Evolutionary conservation across 35 echinoderm and acorn worm genomes (phyloP).

Genomic region (Hemicentrotus pulcherrimus): DNA sequence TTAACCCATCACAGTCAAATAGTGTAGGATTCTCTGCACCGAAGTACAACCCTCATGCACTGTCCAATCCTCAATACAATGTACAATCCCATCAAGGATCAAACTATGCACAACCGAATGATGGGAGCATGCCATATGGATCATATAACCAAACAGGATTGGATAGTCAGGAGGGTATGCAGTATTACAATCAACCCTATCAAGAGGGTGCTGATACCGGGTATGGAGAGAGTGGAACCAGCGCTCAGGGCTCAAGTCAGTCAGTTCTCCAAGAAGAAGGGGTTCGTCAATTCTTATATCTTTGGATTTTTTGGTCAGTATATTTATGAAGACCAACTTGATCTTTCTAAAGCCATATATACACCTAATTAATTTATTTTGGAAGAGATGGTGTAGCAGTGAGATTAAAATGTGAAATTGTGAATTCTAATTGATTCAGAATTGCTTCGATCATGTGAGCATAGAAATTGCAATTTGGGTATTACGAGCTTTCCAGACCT

Average conservation of each 20-base stretch:
- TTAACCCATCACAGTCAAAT: neutral
- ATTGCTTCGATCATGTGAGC: too few species aligned
- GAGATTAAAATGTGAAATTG: too few species aligned
- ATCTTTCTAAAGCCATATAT: neutral
- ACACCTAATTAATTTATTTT: neutral
- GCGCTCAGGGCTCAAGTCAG: neutral
- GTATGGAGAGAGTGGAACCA: neutral
- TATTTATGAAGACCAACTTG: too few species aligned
- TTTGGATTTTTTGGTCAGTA: too few species aligned
- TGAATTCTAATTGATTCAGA: too few species aligned
- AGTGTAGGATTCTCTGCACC: neutral
- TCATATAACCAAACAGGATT: neutral
- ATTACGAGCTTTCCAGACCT: too few species aligned
- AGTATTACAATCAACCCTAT: conserved; percentile 52
- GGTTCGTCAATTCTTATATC: neutral
- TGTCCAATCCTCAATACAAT: conserved; percentile 11
- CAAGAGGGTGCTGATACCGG: conserved; percentile 18
- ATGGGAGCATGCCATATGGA: neutral
- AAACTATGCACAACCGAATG: conserved; percentile 1
- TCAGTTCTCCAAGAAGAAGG: neutral
- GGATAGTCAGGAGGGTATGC: neutral
- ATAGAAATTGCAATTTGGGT: too few species aligned
- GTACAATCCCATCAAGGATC: neutral
- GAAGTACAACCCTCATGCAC: neutral
- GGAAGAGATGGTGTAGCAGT: too few species aligned